Evolutionary conservation across 2,888 invertebrate genomes (phyloP).

Genomic region (Pseudococcus longispinus): DNA sequence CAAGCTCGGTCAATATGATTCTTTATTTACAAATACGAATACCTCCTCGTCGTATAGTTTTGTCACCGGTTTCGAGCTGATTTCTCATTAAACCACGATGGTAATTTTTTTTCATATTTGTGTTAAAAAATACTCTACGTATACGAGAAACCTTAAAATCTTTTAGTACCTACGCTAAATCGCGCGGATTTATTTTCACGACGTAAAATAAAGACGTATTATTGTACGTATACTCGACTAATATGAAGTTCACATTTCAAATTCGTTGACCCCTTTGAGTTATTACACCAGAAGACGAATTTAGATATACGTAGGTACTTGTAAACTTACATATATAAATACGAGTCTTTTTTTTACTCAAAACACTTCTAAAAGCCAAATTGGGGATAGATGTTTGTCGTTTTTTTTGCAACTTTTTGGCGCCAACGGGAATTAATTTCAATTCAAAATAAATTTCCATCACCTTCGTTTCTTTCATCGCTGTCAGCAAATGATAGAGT

Average conservation of each 20-base stretch:
- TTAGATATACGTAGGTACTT: neutral
- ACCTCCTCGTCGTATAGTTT: neutral
- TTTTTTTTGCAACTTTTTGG: neutral
- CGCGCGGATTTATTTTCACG: neutral
- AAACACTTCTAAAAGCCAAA: neutral
- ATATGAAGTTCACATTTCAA: neutral
- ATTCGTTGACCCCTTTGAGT: neutral
- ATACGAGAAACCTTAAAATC: neutral
- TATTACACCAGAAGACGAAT: neutral
- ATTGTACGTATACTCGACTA: neutral
- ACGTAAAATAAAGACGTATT: neutral
- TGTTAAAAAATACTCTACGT: neutral
- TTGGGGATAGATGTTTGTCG: neutral
- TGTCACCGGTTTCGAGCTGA: neutral
- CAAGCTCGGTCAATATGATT: neutral
- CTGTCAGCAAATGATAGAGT: neutral
- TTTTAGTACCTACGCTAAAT: neutral
- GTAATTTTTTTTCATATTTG: neutral
- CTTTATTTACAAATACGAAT: neutral
- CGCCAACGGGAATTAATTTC: slow-evolving; percentile 1
- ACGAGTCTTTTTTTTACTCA: neutral
- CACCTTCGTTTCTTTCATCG: neutral
- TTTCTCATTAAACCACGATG: neutral
- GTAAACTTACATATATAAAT: neutral
- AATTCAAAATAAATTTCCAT: neutral